Percentiles rank a stretch among this genome's conserved stretches.
These are phyloP conservation scores for Microtus oregoni DNA, from an alignment of 2,113 vertebrate genomes.

Conservation along the genomic window DNA sequence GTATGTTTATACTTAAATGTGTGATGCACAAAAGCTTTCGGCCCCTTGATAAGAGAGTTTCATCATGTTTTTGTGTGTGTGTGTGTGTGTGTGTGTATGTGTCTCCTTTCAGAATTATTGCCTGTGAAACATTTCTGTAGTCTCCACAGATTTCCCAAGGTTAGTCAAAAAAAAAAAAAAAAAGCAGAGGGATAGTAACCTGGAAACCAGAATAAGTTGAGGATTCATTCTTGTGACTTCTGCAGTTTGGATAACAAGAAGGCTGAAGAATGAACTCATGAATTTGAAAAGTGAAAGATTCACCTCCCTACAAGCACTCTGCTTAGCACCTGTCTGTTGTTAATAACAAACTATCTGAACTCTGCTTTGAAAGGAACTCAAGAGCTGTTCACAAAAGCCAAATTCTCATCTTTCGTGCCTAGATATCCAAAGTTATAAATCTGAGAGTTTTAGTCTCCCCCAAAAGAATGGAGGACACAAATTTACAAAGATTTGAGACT, in stretches of 20 bases:
- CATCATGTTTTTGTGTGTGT: neutral
- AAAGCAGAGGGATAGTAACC: conserved; percentile 70
- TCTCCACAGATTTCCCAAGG: conserved; percentile 55
- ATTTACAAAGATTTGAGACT: neutral
- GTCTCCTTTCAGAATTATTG: conserved; percentile 61
- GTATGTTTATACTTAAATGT: conserved; percentile 77
- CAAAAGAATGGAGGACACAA: neutral
- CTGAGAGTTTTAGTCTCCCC: conserved; percentile 23
- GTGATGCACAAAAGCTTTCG: conserved; percentile 64
- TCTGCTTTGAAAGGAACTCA: conserved; percentile 36
- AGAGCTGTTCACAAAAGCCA: conserved; percentile 45
- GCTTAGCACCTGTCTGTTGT: conserved; percentile 13
- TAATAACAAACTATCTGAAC: conserved; percentile 57
- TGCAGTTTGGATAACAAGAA: conserved; percentile 59
- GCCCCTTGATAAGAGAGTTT: conserved; percentile 42
- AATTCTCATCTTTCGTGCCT: neutral
- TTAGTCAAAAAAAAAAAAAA: neutral
- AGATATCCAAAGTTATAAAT: neutral
- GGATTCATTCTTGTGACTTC: conserved; percentile 79
- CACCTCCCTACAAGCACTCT: conserved; percentile 29
- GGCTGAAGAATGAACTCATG: conserved; percentile 71
- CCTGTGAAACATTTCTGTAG: conserved; percentile 64
- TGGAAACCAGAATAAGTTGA: conserved; percentile 76
- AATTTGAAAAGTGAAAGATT: conserved; percentile 60
- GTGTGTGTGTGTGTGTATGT: neutral